Evolutionary conservation across 2,888 invertebrate species (phyloP), one percentile per base, ranked within the genome.

Genomic region (Ramazzottius varieornatus): DNA sequence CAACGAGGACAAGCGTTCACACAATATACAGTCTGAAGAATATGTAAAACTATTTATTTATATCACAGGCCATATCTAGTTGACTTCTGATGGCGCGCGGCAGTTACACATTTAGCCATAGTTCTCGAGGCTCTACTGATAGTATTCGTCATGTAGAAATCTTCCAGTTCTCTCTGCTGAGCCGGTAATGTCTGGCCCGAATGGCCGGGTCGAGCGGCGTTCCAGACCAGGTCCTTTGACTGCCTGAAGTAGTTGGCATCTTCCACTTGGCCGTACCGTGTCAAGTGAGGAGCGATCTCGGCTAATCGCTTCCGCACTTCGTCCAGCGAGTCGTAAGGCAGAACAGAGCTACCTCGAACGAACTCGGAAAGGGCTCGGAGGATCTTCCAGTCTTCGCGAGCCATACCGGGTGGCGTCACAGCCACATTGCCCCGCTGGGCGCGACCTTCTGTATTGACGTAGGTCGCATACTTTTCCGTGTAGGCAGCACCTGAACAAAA

Each of bases 311-410:
- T 79, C 68, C 94, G 82, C 16, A 98, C 79, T 72, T 90, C 87
- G 70, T 84, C 82, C 70, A 93, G 77, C 66, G 80, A 84, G 75
- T 94, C 93, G 76, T 96, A 98, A 0, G 90, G 87, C 46, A 93
- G 80, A n/a, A n/a, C n/a, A 29, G 83, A 79, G 65, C 79, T 75
- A 33, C 84, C 86, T 69, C 80, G 74, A 67, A 83, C 75, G 73
- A 94, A 88, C 80, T 98, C 94, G 0, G 94, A 92, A 8, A 98
- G 78, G 0, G 98, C 98, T 68, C 98, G 83, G 70, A 98, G 82
- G 70, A 98, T 90, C 80, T 96, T 96, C 98, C 98, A 98, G 79
- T 96, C 94, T 72, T 90, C 90, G 65, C 94, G 81, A 0, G 93
- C 94, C 78, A 84, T 80, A 46, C 93, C 93, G 0, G 94, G 94